Evolutionary conservation across 64 coral and sea anemone genomes (phyloP).

Genomic region (Stylophora pistillata): DNA sequence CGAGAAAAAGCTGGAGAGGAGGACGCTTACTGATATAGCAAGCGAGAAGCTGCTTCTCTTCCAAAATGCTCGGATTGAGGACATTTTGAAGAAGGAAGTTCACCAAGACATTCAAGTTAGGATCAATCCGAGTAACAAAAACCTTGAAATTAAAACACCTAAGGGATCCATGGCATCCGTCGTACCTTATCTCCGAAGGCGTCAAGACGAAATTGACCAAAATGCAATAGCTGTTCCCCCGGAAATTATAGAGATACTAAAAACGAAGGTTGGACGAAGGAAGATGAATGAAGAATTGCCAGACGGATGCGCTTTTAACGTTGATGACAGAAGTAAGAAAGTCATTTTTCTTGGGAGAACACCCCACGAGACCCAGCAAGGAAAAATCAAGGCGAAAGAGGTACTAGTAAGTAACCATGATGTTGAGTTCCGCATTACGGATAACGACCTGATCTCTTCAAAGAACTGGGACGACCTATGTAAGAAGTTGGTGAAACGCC

Average conservation of each 20-base stretch:
- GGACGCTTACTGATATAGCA: background rate
- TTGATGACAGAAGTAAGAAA: background rate
- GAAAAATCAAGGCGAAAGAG: background rate
- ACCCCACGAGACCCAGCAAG: background rate
- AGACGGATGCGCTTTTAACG: slow-evolving; percentile 17
- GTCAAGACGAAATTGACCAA: slow-evolving; percentile 25
- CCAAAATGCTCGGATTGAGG: slow-evolving; percentile 7
- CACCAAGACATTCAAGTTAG: background rate
- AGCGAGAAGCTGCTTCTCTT: background rate
- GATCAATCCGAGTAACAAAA: background rate
- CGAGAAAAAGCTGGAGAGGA: slow-evolving; percentile 26
- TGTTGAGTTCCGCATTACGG: background rate
- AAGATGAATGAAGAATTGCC: slow-evolving; percentile 13
- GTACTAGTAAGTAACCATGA: slow-evolving; percentile 13
- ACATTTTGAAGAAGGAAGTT: slow-evolving; percentile 6
- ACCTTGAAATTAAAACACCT: slow-evolving; percentile 23
- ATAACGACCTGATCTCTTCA: background rate
- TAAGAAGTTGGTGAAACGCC: slow-evolving; percentile 14
- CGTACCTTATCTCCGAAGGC: background rate
- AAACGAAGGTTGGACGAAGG: slow-evolving; percentile 3
- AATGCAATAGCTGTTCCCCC: background rate
- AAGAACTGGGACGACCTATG: slow-evolving; percentile 11
- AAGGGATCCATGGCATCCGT: slow-evolving; percentile 1
- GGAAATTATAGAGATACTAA: slow-evolving; percentile 10
- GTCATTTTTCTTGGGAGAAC: slow-evolving; percentile 11